Percentiles rank a stretch among this genome's conserved stretches.
Evolutionary conservation across 2,113 vertebrate genomes (phyloP).

Genomic region (Carassius auratus): DNA sequence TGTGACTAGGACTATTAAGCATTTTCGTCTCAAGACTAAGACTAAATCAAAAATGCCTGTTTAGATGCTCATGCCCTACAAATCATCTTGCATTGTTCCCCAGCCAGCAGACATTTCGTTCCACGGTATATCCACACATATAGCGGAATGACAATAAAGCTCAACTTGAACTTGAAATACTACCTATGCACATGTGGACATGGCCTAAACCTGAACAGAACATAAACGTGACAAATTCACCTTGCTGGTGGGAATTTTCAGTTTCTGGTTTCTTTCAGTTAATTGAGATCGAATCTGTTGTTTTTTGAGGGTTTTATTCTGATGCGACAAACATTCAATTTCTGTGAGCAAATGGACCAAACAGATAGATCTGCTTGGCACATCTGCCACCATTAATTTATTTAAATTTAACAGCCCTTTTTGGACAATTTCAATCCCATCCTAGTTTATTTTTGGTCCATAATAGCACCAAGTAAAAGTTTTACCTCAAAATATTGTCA

Average conservation of each 20-base stretch:
- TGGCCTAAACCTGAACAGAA: too few species aligned
- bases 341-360: background rate
- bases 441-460: background rate
- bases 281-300: background rate
- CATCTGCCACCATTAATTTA: background rate
- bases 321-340: background rate
- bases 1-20: too few species aligned
- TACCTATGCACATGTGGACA: too few species aligned
- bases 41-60: too few species aligned
- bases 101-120: too few species aligned
- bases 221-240: background rate
- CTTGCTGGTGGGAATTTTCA: background rate
- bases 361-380: background rate
- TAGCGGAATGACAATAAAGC: too few species aligned
- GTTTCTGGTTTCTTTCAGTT: background rate
- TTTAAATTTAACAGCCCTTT: background rate
- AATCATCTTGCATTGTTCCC: too few species aligned
- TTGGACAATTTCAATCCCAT: background rate
- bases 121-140: too few species aligned
- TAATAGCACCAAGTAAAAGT: background rate
- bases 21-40: too few species aligned
- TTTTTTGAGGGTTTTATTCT: background rate
- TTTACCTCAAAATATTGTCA: background rate
- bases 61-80: too few species aligned
- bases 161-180: too few species aligned